These are phyloP conservation scores for Hylomyscus alleni DNA, from an alignment of 2,797 vertebrate species.

Conservation along the genomic window DNA sequence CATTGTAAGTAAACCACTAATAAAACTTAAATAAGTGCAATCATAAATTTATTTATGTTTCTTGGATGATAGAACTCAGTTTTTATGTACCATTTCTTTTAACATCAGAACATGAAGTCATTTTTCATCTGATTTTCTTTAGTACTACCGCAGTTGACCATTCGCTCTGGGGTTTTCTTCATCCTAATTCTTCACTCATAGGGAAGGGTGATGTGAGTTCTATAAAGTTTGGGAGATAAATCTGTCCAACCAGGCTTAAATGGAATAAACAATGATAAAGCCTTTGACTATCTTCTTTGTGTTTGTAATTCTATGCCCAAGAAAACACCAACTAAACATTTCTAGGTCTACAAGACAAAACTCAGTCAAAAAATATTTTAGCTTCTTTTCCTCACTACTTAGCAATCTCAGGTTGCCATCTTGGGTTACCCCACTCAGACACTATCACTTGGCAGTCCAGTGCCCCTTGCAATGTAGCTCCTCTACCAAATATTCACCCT, in stretches of 20 bases:
- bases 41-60: constrained; percentile 28
- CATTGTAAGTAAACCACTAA: background rate
- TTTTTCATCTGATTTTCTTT: constrained; percentile 26
- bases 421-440: background rate
- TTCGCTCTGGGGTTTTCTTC: background rate
- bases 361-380: constrained; percentile 11
- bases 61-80: background rate
- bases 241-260: background rate
- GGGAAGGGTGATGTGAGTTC: background rate
- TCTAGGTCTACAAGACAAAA: background rate
- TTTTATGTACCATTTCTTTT: background rate
- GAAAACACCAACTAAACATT: background rate
- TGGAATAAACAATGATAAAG: background rate
- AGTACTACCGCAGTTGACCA: background rate
- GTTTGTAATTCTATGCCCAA: background rate
- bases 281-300: background rate
- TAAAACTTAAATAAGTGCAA: background rate
- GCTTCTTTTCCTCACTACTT: background rate
- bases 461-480: background rate
- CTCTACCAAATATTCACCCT: background rate
- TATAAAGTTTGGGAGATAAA: background rate
- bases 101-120: background rate
- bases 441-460: background rate
- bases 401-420: background rate
- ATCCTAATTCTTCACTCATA: background rate